phyloP scores from a whole-genome alignment of 2,888 invertebrate species.

The Zeuzera pyrina region DNA sequence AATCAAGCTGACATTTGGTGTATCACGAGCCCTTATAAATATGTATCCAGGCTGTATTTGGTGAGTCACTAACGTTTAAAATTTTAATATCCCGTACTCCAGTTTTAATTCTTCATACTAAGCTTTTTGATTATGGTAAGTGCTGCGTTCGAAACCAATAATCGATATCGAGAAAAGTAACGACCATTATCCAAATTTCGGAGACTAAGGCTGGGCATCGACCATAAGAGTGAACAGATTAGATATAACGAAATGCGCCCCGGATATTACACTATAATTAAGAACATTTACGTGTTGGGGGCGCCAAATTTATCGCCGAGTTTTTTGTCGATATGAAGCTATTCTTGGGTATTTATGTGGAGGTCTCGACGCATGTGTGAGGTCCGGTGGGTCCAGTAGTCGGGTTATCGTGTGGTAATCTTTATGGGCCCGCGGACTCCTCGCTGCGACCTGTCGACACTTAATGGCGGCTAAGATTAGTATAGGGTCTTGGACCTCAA shows the following conservation, averaged over 20 bases:
- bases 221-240: constrained; percentile 56
- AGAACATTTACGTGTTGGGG: constrained; percentile 68
- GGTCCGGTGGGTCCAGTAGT: constrained; percentile 63
- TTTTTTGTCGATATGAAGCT: constrained; percentile 69
- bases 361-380: constrained; percentile 55
- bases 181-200: constrained; percentile 29
- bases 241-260: constrained; percentile 53
- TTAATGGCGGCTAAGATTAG: constrained; percentile 66
- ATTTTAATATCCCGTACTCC: too few species aligned
- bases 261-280: constrained; percentile 69
- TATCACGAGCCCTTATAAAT: constrained; percentile 48
- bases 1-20: constrained; percentile 37
- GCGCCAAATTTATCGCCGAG: constrained; percentile 72
- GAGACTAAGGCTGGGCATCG: constrained; percentile 32
- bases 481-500: constrained; percentile 36
- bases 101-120: constrained; percentile 18
- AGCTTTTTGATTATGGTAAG: constrained; percentile 24
- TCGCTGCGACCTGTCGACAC: constrained; percentile 65
- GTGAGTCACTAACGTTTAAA: constrained; percentile 33
- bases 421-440: constrained; percentile 64
- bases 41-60: constrained; percentile 48
- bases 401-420: constrained; percentile 67
- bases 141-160: constrained; percentile 33
- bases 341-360: constrained; percentile 63
- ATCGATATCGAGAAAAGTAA: constrained; percentile 41